These are phyloP conservation scores for Tenualosa thibaudeaui DNA, from an alignment of 2,797 vertebrate species.

Conservation along the genomic window DNA sequence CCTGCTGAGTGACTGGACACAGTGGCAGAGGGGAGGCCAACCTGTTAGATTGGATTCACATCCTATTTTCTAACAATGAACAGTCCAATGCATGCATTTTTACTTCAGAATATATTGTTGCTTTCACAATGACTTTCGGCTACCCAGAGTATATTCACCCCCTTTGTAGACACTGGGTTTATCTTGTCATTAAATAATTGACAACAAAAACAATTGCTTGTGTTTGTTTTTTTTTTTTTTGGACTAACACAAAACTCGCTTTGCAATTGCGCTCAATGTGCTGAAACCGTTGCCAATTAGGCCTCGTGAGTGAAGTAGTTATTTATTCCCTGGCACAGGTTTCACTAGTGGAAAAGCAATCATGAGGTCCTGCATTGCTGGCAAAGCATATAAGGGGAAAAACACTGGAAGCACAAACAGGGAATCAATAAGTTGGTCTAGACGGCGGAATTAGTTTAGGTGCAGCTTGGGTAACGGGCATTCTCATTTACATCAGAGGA, in stretches of 20 bases:
- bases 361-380: neutral
- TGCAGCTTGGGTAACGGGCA: slow-evolving; percentile 58
- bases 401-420: slow-evolving; percentile 21
- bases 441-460: slow-evolving; percentile 60
- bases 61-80: neutral
- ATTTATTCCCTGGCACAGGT: neutral
- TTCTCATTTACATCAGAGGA: slow-evolving; percentile 56
- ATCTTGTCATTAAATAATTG: neutral
- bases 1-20: slow-evolving; percentile 66
- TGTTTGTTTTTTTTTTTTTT: neutral
- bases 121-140: neutral
- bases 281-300: neutral
- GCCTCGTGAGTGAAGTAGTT: neutral
- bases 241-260: neutral
- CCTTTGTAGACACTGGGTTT: neutral
- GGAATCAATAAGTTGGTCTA: slow-evolving; percentile 52
- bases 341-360: slow-evolving; percentile 12
- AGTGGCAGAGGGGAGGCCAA: slow-evolving; percentile 31
- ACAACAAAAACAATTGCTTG: neutral
- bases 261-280: neutral
- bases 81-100: neutral
- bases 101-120: neutral
- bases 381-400: neutral
- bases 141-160: neutral
- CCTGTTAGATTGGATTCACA: slow-evolving; percentile 1